phyloP scores from a whole-genome alignment of 1,140 invertebrate genomes.

The Drosophila hydei region DNA sequence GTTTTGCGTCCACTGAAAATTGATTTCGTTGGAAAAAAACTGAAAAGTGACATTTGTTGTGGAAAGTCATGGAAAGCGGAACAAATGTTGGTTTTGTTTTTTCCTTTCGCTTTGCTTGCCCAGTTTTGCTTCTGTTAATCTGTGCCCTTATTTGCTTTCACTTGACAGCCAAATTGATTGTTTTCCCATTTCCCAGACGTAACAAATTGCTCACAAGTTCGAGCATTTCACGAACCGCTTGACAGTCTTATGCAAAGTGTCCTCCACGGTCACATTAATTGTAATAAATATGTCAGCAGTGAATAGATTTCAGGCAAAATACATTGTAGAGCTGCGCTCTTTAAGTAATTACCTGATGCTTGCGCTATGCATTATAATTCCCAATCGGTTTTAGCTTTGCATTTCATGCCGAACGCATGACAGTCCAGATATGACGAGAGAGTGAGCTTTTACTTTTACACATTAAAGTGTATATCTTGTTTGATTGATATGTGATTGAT shows the following conservation, averaged over 20 bases:
- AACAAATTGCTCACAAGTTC: slow-evolving; percentile 23
- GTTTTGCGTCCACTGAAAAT: slow-evolving; percentile 24
- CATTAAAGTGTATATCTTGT: too few species aligned
- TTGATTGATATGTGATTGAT: too few species aligned
- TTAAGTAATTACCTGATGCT: neutral
- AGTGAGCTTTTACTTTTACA: too few species aligned
- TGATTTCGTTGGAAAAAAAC: slow-evolving; percentile 47
- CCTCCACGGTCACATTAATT: neutral
- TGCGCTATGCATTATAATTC: neutral
- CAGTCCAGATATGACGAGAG: too few species aligned
- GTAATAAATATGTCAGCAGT: neutral
- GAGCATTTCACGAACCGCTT: neutral
- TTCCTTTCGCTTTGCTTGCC: neutral
- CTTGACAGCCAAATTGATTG: slow-evolving; percentile 48
- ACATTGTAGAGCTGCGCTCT: neutral
- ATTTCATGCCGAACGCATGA: neutral
- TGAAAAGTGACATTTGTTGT: slow-evolving; percentile 51
- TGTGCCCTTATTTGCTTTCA: slow-evolving; percentile 26
- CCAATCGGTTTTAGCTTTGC: neutral
- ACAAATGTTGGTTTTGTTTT: slow-evolving; percentile 12
- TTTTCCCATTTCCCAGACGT: slow-evolving; percentile 22
- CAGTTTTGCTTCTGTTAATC: slow-evolving; percentile 20
- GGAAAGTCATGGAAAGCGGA: slow-evolving; percentile 55
- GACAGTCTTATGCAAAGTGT: neutral
- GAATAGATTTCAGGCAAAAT: too few species aligned